Base-by-base conservation (phyloP, 2,797 vertebrate genomes). In the Tokudaia muenninki region DNA sequence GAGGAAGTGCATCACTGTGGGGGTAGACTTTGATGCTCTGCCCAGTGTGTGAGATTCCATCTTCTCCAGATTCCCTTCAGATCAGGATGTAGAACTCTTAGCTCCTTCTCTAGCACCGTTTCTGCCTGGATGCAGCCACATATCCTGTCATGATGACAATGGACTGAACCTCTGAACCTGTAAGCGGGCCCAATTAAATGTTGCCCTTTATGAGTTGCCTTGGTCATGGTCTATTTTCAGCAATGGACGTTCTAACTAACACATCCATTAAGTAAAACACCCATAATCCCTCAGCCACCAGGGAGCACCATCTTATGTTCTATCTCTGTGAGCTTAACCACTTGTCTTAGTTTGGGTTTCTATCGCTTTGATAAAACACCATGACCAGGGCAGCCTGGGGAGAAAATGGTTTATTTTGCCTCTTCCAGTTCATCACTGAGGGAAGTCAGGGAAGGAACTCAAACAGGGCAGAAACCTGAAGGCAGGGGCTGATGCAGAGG, bases 271-370 rank as follows among this genome's bases (percentile, higher is more conserved):
- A 80, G 26, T 26, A 65, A 17, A 17, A 31, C 41, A 2, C 59
- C 37, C 10, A 2, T 55, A 34, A 10, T 2, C 4, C 13, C 10
- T 13, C 14, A 29, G 11, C 29, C 17, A 2, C 34, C 7, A 12
- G 5, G 22, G 65, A 44, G 1, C 24, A 59, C 34, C 6, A 21
- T 6, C 3, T 10, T 19, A 26, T 50, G 82, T 61, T 67, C n/a
- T 52, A 0, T 87, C 75, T 77, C 52, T 52, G 1, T n/a, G 34
- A 61, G 19, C 72, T 31, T 77, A n/a, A 47, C 67, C 19, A 24
- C n/a, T 16, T 1, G 4, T 86, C 63, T 50, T 12, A 65, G 82
- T 65, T 47, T 65, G 41, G 29, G 19, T 21, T 84, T 84, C 61
- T 50, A 13, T 4, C 50, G 34, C 44, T 50, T 11, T 24, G 44